A percentile compares a stretch with the other conserved stretches of the same genome.
These are phyloP conservation scores for Eubasilissa regina DNA, from an alignment of 1,140 invertebrate genomes.

Conservation along the genomic window DNA sequence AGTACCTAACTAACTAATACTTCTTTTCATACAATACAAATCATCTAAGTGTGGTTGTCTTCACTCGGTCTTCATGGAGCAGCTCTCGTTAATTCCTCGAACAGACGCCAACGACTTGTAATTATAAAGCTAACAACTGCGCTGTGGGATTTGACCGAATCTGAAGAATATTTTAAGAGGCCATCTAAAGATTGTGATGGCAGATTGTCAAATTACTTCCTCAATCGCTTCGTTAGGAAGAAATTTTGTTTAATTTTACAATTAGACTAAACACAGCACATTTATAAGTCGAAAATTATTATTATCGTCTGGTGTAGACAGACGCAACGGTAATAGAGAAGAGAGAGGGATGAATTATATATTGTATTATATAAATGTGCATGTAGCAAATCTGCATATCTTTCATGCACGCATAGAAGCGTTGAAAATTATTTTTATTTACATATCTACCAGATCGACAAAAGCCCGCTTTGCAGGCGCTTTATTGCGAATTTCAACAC, in stretches of 20 bases:
- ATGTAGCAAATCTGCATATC: no score
- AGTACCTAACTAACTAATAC: slow-evolving; percentile 5
- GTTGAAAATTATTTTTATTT: no score
- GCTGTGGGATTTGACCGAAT: slow-evolving; percentile 8
- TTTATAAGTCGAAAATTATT: neutral
- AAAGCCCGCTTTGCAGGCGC: no score
- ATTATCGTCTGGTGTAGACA: neutral
- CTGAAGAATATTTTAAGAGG: slow-evolving; percentile 2
- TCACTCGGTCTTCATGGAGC: slow-evolving; percentile 43
- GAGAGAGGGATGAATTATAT: no score
- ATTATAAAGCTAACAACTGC: neutral
- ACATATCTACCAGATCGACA: no score
- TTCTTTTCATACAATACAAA: slow-evolving; percentile 50
- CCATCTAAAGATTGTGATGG: slow-evolving; percentile 24
- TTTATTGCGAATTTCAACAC: no score
- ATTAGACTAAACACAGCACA: neutral
- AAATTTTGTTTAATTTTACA: slow-evolving; percentile 4
- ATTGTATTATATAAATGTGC: no score
- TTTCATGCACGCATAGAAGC: no score
- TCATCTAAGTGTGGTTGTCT: slow-evolving; percentile 54
- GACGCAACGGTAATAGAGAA: no score
- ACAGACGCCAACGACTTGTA: neutral
- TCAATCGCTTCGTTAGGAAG: slow-evolving; percentile 29
- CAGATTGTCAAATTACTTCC: slow-evolving; percentile 29
- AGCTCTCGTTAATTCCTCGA: slow-evolving; percentile 53